Percentiles rank a stretch among this genome's conserved stretches.
These are phyloP conservation scores for Idaea aversata DNA, from an alignment of 2,888 invertebrate genomes.

Conservation along the genomic window DNA sequence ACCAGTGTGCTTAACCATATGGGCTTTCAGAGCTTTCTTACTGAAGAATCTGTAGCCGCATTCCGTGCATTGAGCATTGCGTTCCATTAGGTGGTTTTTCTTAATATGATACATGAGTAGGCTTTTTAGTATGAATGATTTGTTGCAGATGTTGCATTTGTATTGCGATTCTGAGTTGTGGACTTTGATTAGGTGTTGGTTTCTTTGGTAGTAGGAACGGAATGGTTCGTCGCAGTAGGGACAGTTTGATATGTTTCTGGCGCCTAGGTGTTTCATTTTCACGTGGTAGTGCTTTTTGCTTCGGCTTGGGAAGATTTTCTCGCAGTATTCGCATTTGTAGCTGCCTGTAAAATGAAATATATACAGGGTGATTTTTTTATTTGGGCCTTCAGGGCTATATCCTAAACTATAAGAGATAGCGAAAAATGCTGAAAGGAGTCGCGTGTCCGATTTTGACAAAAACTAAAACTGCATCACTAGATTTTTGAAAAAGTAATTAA, in stretches of 20 bases:
- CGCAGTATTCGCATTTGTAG: slow-evolving; percentile 65
- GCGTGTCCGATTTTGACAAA: too few relatives aligned
- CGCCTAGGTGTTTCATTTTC: slow-evolving; percentile 64
- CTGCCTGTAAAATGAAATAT: slow-evolving; percentile 35
- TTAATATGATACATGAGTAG: slow-evolving; percentile 67
- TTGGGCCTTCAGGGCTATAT: too few relatives aligned
- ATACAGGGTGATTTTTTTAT: too few relatives aligned
- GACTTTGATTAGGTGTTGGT: slow-evolving; percentile 64
- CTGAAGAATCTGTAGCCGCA: slow-evolving; percentile 77
- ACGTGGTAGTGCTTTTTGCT: slow-evolving; percentile 64
- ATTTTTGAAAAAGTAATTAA: too few relatives aligned
- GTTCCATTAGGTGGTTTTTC: slow-evolving; percentile 71
- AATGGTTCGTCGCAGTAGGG: slow-evolving; percentile 62
- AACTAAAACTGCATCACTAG: too few relatives aligned
- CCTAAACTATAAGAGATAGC: too few relatives aligned
- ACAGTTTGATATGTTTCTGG: slow-evolving; percentile 61
- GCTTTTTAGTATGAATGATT: slow-evolving; percentile 57
- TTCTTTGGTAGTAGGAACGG: slow-evolving; percentile 65
- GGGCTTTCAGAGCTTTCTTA: slow-evolving; percentile 74
- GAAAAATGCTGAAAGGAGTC: too few relatives aligned
- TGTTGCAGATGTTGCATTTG: slow-evolving; percentile 66
- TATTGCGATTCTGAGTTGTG: slow-evolving; percentile 67
- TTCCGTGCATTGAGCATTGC: slow-evolving; percentile 69
- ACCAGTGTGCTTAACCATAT: slow-evolving; percentile 73
- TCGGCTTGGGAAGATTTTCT: slow-evolving; percentile 58